phyloP scores from a whole-genome alignment of 2,113 vertebrate genomes.

The Numida meleagris region DNA sequence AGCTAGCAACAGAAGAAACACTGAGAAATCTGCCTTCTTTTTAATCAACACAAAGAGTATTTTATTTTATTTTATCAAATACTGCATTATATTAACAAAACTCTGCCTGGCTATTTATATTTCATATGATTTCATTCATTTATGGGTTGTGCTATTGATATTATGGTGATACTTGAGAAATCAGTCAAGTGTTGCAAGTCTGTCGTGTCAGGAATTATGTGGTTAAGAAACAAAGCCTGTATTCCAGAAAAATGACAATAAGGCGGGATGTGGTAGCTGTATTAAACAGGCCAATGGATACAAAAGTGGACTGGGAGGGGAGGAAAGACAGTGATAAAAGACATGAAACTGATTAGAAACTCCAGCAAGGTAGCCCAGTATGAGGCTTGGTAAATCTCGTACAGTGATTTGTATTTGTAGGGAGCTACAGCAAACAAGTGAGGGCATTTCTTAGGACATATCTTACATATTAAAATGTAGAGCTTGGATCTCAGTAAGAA shows the following conservation, averaged over 20 bases:
- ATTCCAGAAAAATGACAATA: background rate
- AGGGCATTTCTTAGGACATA: background rate
- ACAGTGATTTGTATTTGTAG: background rate
- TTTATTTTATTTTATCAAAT: background rate
- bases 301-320: background rate
- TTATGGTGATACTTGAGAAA: background rate
- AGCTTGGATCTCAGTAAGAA: background rate
- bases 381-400: background rate
- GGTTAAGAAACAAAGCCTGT: background rate
- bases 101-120: background rate
- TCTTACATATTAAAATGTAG: background rate
- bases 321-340: background rate
- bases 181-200: background rate
- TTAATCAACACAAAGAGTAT: background rate
- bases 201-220: background rate
- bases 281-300: background rate
- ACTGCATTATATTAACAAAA: background rate
- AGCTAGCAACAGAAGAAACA: constrained; percentile 11
- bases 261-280: background rate
- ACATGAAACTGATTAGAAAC: background rate
- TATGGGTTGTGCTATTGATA: background rate
- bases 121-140: background rate
- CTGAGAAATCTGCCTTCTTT: background rate
- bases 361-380: background rate
- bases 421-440: background rate